phyloP scores from a whole-genome alignment of 2,113 vertebrate species.

The Riparia riparia region DNA sequence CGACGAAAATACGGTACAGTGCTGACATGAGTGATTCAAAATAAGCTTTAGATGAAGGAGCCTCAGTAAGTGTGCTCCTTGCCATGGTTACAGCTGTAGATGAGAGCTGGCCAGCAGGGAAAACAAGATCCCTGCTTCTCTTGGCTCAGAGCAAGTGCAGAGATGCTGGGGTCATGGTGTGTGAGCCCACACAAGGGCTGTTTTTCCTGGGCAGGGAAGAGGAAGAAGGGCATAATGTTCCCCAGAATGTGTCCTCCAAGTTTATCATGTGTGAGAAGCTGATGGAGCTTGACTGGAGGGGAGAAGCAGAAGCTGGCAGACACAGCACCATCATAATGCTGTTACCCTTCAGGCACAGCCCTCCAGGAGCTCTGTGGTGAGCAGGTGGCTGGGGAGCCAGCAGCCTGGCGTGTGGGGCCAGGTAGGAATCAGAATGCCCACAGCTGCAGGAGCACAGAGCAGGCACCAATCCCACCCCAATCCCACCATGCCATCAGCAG shows the following conservation, averaged over 20 bases:
- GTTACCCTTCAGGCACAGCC: neutral
- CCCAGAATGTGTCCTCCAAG: neutral
- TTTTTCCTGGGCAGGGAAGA: neutral
- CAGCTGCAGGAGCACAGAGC: neutral
- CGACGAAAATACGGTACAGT: constrained; percentile 91
- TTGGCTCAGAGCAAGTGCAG: neutral
- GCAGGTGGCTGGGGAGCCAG: neutral
- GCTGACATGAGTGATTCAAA: neutral
- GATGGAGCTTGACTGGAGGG: neutral
- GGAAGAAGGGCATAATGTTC: neutral
- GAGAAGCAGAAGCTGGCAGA: neutral
- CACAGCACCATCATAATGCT: neutral
- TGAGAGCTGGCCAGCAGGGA: neutral
- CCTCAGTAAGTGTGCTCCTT: neutral
- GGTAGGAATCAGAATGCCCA: neutral
- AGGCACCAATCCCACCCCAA: neutral
- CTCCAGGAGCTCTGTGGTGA: neutral
- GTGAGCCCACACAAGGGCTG: neutral
- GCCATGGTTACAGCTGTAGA: neutral
- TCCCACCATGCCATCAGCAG: accelerated
- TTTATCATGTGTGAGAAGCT: neutral
- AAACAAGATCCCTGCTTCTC: neutral
- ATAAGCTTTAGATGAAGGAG: neutral
- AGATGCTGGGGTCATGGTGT: neutral
- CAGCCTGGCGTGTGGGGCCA: neutral